Percentiles rank a stretch among this genome's conserved stretches.
Conservation (phyloP, 2,113 vertebrate genomes). For the Calypte anna region DNA sequence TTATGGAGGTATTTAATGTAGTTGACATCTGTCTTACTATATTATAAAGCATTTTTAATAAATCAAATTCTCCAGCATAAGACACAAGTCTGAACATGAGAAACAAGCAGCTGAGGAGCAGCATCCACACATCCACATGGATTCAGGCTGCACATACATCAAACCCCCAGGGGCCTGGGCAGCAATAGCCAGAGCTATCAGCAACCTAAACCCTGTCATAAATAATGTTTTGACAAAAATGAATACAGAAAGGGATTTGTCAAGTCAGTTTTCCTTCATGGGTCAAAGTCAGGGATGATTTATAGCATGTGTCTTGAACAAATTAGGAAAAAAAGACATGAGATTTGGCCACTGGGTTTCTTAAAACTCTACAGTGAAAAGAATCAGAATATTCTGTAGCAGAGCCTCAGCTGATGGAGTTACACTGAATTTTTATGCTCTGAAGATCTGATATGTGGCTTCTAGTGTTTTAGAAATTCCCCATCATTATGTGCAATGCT, state of each 20-base stretch:
- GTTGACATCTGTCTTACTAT: conserved; percentile 42
- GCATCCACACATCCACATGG: not conserved
- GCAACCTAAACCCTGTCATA: not conserved
- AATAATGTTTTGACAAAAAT: not conserved
- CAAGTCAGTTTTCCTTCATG: not conserved
- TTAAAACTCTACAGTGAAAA: not conserved
- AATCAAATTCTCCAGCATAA: conserved; percentile 29
- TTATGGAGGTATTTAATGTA: conserved; percentile 44
- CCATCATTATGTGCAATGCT: not conserved
- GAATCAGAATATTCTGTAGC: not conserved
- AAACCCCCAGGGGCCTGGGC: conserved; percentile 14
- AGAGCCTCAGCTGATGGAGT: not conserved
- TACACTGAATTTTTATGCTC: rapidly evolving
- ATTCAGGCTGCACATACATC: not conserved
- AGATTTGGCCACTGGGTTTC: not conserved
- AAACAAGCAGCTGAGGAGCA: conserved; percentile 16
- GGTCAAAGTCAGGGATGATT: conserved; percentile 15
- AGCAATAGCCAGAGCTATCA: conserved; percentile 12
- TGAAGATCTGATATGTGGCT: not conserved
- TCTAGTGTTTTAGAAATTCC: not conserved
- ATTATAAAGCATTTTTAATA: conserved; percentile 49
- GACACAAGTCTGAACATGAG: conserved; percentile 54
- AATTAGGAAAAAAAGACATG: not conserved
- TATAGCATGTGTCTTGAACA: not conserved
- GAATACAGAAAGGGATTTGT: not conserved